phyloP scores from a whole-genome alignment of 2,888 invertebrate species.

The Sepioteuthis lessoniana region DNA sequence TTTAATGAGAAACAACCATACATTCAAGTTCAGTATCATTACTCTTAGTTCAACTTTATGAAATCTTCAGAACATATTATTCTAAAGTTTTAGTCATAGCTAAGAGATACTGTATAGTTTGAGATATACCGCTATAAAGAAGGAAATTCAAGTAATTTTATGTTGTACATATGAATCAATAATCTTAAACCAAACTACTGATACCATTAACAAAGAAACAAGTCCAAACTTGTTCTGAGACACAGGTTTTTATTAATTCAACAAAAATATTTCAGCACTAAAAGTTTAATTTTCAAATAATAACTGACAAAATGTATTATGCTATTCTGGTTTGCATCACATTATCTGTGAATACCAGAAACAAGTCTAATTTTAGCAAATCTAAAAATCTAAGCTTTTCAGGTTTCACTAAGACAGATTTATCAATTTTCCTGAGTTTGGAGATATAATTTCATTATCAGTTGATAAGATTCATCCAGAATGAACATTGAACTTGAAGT shows the following conservation, averaged over 20 bases:
- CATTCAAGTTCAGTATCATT: background rate
- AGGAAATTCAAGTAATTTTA: background rate
- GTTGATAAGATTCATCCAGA: background rate
- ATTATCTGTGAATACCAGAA: background rate
- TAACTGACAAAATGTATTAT: background rate
- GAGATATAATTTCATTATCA: background rate
- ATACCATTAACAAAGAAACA: background rate
- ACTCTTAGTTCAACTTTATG: background rate
- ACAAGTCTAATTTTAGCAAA: too few relatives aligned
- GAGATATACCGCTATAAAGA: background rate
- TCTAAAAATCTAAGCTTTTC: background rate
- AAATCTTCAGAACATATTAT: background rate
- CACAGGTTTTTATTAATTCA: background rate
- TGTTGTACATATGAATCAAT: background rate
- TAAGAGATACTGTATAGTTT: background rate
- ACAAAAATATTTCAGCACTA: background rate
- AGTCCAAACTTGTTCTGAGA: background rate
- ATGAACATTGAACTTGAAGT: background rate
- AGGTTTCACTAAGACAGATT: background rate
- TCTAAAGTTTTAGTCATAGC: background rate
- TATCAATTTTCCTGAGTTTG: background rate
- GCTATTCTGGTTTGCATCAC: background rate
- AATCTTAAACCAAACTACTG: background rate
- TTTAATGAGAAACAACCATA: background rate
- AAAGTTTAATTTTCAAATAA: background rate